Percentiles rank a stretch among this genome's conserved stretches.
These are phyloP conservation scores for Drosophila asahinai DNA, from an alignment of 1,140 invertebrate species.

Conservation along the genomic window DNA sequence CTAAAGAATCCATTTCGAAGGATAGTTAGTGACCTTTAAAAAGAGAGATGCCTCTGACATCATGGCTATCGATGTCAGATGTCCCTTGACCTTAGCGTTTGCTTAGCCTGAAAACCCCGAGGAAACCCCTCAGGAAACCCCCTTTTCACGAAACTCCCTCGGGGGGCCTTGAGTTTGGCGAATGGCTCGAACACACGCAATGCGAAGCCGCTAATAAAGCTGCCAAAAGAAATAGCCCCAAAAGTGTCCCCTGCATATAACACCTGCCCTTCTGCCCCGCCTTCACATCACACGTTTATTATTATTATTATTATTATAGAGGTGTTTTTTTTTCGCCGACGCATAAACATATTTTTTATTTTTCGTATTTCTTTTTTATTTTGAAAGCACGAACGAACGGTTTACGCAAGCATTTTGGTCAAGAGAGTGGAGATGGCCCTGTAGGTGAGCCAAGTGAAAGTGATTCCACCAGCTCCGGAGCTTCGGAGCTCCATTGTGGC, in stretches of 20 bases:
- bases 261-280: slow-evolving; percentile 2
- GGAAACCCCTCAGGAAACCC: not conserved
- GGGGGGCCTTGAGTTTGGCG: not conserved
- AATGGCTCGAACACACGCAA: slow-evolving; percentile 37
- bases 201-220: slow-evolving; percentile 39
- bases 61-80: not conserved
- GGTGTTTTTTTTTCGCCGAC: slow-evolving; percentile 30
- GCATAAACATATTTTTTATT: slow-evolving; percentile 34
- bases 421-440: slow-evolving; percentile 17
- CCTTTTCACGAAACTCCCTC: not conserved
- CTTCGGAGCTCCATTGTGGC: slow-evolving; percentile 35
- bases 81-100: slow-evolving; percentile 37
- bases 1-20: too few relatives aligned
- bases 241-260: slow-evolving; percentile 23
- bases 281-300: slow-evolving; percentile 29
- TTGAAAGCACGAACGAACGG: slow-evolving; percentile 50
- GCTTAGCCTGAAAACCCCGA: not conserved
- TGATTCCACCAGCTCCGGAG: slow-evolving; percentile 35
- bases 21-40: too few relatives aligned
- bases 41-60: slow-evolving; percentile 14
- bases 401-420: slow-evolving; percentile 71
- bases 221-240: slow-evolving; percentile 21
- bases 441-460: slow-evolving; percentile 68
- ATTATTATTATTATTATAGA: slow-evolving; percentile 32
- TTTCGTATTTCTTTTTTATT: slow-evolving; percentile 19